Evolutionary conservation across 2,797 vertebrate species (phyloP).

Genomic region (Fratercula arctica): DNA sequence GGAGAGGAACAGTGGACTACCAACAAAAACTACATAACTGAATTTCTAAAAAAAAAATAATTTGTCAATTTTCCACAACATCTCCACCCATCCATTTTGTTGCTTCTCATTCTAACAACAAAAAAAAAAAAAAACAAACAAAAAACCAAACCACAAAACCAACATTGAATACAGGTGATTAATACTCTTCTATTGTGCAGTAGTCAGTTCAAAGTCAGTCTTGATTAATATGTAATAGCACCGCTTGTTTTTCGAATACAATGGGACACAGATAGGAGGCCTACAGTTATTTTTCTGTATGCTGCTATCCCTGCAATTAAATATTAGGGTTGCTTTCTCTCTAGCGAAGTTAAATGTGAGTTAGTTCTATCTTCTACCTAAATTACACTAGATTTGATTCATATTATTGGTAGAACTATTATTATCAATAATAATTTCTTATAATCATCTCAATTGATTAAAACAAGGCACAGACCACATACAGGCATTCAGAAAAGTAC

Average conservation of each 20-base stretch:
- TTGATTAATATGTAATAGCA: not conserved
- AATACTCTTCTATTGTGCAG: not conserved
- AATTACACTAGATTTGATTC: not conserved
- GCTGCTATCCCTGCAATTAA: not conserved
- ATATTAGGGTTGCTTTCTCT: not conserved
- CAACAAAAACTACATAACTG: not conserved
- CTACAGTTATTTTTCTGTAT: not conserved
- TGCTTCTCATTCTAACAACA: not conserved
- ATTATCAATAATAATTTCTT: not conserved
- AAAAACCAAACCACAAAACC: not conserved
- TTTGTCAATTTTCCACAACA: not conserved
- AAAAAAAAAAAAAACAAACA: not conserved
- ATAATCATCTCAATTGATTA: not conserved
- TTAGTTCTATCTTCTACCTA: not conserved
- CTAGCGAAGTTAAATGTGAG: not conserved
- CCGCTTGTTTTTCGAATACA: not conserved
- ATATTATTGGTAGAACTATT: not conserved
- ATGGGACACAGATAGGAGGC: not conserved
- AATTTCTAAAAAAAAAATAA: not conserved
- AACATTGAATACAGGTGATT: not conserved
- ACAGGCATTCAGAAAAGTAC: not conserved
- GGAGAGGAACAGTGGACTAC: not conserved
- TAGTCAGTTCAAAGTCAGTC: not conserved
- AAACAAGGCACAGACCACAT: not conserved
- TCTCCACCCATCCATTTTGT: not conserved